Evolutionary conservation across 2,797 vertebrate species (phyloP).

Genomic region (Linurgus olivaceus): DNA sequence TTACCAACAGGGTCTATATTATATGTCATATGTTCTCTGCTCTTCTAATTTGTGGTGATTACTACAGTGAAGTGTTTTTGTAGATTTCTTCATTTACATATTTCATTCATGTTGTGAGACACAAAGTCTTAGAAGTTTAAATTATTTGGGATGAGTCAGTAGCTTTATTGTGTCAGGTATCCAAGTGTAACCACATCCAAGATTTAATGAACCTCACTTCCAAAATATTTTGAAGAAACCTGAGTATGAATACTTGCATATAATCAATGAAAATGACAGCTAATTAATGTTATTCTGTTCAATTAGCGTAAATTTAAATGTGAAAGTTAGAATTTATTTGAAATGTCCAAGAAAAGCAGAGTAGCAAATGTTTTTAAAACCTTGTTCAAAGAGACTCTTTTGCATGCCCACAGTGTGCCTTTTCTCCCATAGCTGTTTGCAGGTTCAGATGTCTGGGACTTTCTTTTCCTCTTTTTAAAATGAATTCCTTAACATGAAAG

Average conservation of each 20-base stretch:
- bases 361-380: not conserved
- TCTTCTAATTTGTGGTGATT: not conserved
- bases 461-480: not conserved
- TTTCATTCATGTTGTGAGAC: not conserved
- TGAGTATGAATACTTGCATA: not conserved
- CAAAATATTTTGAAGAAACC: not conserved
- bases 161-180: not conserved
- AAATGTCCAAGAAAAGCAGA: not conserved
- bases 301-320: not conserved
- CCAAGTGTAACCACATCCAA: not conserved
- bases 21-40: not conserved
- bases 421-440: not conserved
- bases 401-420: not conserved
- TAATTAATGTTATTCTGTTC: not conserved
- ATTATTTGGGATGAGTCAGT: not conserved
- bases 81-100: not conserved
- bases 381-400: not conserved
- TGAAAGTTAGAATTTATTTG: not conserved
- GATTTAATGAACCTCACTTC: not conserved
- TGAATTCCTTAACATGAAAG: not conserved
- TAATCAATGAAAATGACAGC: not conserved
- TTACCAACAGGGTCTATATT: not conserved
- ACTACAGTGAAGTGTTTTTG: not conserved
- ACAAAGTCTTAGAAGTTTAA: not conserved
- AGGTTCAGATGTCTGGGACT: not conserved